Evolutionary conservation across 2,888 invertebrate genomes (phyloP).

Genomic region (Hyalella azteca): DNA sequence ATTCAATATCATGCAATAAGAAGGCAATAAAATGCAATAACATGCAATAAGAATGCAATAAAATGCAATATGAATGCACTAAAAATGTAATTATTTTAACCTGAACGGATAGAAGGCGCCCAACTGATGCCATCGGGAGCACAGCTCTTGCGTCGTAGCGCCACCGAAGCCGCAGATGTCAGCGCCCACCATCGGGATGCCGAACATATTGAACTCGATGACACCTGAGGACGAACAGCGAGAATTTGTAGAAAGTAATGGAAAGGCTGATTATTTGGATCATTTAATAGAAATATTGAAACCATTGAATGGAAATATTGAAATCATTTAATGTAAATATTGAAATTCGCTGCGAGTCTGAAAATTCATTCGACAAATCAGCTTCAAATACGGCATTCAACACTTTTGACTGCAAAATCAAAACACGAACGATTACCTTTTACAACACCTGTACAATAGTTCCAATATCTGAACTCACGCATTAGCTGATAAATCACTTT

Average conservation of each 20-base stretch:
- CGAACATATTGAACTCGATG: slow-evolving; percentile 77
- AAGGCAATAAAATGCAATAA: not conserved
- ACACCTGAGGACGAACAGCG: slow-evolving; percentile 63
- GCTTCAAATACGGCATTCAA: not conserved
- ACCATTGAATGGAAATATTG: not conserved
- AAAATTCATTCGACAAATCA: not conserved
- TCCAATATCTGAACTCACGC: too few relatives aligned
- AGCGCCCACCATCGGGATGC: slow-evolving; percentile 81
- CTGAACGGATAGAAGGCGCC: slow-evolving; percentile 65
- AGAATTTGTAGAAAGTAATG: too few relatives aligned
- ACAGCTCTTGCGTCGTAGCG: slow-evolving; percentile 63
- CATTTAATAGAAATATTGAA: not conserved
- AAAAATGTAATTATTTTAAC: slow-evolving; percentile 34
- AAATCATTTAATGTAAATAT: not conserved
- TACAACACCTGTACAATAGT: too few relatives aligned
- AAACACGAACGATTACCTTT: too few relatives aligned
- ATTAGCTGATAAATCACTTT: too few relatives aligned
- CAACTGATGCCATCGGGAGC: slow-evolving; percentile 65
- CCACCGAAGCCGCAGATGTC: slow-evolving; percentile 66
- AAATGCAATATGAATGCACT: not conserved
- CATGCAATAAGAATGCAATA: not conserved
- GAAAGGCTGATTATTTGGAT: too few relatives aligned
- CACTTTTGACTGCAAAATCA: not conserved
- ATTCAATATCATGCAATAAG: not conserved
- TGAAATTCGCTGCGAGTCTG: not conserved